These are phyloP conservation scores for Junonia oenone DNA, from an alignment of 2,888 invertebrate species.

Conservation along the genomic window DNA sequence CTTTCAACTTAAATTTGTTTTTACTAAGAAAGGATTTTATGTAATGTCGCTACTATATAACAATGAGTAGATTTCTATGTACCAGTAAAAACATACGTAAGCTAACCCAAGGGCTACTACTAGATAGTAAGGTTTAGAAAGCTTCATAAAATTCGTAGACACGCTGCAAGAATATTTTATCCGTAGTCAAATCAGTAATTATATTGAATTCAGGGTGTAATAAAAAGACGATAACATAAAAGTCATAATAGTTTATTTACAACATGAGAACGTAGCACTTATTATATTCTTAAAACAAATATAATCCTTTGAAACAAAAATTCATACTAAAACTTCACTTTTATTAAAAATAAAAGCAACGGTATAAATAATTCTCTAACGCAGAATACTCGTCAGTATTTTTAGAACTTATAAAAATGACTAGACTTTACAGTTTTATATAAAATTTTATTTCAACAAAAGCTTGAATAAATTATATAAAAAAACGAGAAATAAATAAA, in stretches of 20 bases:
- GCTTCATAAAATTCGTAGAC: too few species aligned
- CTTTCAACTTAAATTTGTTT: too few species aligned
- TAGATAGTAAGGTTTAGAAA: too few species aligned
- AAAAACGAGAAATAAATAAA: neutral
- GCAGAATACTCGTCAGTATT: neutral
- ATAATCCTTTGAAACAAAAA: neutral
- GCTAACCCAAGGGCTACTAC: too few species aligned
- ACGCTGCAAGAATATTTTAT: too few species aligned
- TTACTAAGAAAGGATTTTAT: too few species aligned
- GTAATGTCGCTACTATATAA: too few species aligned
- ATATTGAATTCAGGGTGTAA: too few species aligned
- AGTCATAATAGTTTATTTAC: slow-evolving; percentile 38
- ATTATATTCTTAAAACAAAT: slow-evolving; percentile 56
- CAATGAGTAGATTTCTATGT: too few species aligned
- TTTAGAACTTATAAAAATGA: neutral
- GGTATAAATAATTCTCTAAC: neutral
- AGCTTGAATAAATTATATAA: neutral
- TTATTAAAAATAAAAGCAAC: neutral
- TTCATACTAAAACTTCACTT: neutral
- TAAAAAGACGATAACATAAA: slow-evolving; percentile 5
- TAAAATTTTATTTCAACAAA: neutral
- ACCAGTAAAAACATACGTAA: too few species aligned
- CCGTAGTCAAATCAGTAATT: too few species aligned
- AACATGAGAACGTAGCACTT: slow-evolving; percentile 61
- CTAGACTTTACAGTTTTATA: neutral